These are phyloP conservation scores for Notamacropus eugenii DNA, from an alignment of 2,797 vertebrate species.

Conservation along the genomic window DNA sequence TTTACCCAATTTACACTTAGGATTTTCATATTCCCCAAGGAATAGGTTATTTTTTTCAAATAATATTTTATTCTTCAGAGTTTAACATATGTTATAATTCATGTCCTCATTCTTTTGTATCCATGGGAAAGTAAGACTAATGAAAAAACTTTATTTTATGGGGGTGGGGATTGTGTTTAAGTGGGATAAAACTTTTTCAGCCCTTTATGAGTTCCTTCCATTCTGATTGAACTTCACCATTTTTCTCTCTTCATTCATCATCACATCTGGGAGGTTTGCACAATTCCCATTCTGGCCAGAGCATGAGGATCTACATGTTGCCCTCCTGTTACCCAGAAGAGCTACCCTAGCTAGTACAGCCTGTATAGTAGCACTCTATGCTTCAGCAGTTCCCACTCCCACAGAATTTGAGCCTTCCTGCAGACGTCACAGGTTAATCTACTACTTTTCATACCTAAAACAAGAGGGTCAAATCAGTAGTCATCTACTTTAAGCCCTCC, in stretches of 20 bases:
- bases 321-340: neutral
- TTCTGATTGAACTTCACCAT: neutral
- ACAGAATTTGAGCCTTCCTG: neutral
- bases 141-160: neutral
- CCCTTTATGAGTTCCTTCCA: neutral
- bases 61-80: conserved; percentile 8
- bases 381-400: neutral
- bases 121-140: conserved; percentile 42
- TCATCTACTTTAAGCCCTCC: neutral
- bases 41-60: conserved; percentile 6
- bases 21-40: conserved; percentile 45
- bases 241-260: neutral
- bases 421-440: neutral
- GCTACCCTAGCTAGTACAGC: neutral
- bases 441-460: neutral
- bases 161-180: neutral
- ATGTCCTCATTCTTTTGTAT: conserved; percentile 44
- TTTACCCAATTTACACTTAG: conserved; percentile 29
- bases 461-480: neutral
- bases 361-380: neutral
- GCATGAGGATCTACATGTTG: neutral
- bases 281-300: neutral
- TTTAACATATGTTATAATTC: neutral
- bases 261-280: neutral
- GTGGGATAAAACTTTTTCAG: neutral